Conservation (phyloP, 2,797 vertebrate species). For the Poeciliopsis presidionis region DNA sequence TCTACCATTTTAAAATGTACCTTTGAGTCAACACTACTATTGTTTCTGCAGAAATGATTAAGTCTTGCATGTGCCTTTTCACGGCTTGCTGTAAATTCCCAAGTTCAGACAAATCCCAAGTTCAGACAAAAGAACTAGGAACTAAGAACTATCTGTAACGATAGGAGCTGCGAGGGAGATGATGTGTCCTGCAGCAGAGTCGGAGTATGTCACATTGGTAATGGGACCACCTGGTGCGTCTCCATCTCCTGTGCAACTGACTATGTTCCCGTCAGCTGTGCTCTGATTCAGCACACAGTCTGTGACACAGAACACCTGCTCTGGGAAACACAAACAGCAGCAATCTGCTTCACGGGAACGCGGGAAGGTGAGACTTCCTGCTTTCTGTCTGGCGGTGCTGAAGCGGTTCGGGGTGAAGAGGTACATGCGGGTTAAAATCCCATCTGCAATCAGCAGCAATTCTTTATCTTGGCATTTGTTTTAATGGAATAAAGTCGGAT, state of each 20-base stretch:
- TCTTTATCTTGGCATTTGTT: background rate
- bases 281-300: background rate
- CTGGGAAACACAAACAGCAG: background rate
- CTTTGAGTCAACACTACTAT: background rate
- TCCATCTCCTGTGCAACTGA: constrained; percentile 19
- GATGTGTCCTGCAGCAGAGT: constrained; percentile 21
- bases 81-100: background rate
- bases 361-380: rapidly evolving
- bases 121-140: background rate
- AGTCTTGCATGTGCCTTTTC: background rate
- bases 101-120: background rate
- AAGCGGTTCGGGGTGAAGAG: background rate
- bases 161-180: background rate
- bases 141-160: background rate
- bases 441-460: background rate
- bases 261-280: constrained; percentile 8
- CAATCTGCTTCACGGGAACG: background rate
- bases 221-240: constrained; percentile 37
- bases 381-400: background rate
- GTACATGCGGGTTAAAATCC: background rate
- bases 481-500: background rate
- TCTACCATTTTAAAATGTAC: background rate
- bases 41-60: background rate
- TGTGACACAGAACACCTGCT: constrained; percentile 1
- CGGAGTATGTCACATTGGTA: constrained; percentile 23